phyloP scores from a whole-genome alignment of 30 jellyfish, hydroid and myxozoan species.

The Hydra vulgaris region DNA sequence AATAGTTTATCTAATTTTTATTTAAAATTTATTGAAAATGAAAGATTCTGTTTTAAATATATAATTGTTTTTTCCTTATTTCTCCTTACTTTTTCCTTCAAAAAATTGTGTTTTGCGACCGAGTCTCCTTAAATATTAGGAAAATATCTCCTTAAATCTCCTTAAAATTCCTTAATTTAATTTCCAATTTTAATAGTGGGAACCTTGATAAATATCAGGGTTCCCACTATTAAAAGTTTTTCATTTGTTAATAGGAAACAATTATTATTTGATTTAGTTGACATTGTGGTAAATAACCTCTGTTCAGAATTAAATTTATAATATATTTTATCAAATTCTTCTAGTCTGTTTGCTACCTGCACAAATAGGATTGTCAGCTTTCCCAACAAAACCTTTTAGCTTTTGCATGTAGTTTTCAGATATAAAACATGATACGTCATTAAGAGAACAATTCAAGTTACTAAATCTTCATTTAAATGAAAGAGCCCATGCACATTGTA shows the following conservation, averaged over 20 bases:
- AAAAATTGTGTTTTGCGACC: too few species aligned
- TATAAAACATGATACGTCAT: conserved; percentile 12
- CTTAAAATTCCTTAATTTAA: too few species aligned
- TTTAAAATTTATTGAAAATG: too few species aligned
- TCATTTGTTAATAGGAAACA: background rate
- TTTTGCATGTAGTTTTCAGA: background rate
- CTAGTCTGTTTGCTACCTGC: conserved; percentile 3
- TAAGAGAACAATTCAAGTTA: conserved; percentile 14
- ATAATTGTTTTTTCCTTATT: too few species aligned
- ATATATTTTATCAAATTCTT: background rate
- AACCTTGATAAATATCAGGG: too few species aligned
- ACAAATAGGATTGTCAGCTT: background rate
- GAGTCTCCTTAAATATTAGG: too few species aligned
- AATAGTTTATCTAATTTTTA: too few species aligned
- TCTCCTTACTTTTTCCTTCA: too few species aligned
- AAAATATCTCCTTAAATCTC: too few species aligned
- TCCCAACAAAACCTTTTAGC: background rate
- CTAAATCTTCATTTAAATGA: conserved; percentile 18
- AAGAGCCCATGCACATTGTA: conserved; percentile 29
- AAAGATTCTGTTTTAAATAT: too few species aligned
- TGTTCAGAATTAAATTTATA: background rate
- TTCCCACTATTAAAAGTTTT: too few species aligned
- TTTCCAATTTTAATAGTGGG: too few species aligned
- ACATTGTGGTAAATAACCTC: background rate
- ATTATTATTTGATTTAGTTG: background rate